These are phyloP conservation scores for Rhea americana DNA, from an alignment of 2,113 vertebrate genomes.

Conservation along the genomic window DNA sequence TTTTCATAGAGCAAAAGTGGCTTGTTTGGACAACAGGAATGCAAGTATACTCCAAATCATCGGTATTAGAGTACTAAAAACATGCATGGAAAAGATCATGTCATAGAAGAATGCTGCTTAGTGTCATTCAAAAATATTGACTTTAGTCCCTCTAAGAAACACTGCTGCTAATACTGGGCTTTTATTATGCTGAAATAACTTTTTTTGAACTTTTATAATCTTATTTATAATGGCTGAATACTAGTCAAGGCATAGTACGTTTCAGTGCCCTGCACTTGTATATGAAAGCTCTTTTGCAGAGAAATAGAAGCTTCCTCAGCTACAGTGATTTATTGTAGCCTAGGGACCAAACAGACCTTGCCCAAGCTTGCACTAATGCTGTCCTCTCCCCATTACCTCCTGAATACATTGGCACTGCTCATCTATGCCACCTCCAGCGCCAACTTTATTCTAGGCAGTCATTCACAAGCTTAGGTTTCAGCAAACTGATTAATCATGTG, in stretches of 20 bases:
- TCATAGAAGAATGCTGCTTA: not conserved
- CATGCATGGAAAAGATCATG: fast-evolving
- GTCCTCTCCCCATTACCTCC: fast-evolving
- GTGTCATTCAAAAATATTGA: not conserved
- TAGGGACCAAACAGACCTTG: not conserved
- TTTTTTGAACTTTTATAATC: not conserved
- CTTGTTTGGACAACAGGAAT: not conserved
- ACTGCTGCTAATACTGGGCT: not conserved
- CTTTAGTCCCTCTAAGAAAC: not conserved
- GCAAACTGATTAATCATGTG: not conserved
- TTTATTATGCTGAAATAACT: not conserved
- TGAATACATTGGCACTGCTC: fast-evolving
- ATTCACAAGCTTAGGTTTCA: not conserved
- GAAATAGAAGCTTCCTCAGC: not conserved
- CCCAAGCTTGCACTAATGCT: not conserved
- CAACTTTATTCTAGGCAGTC: not conserved
- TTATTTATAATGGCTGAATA: not conserved
- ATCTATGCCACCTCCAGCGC: not conserved
- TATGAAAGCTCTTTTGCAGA: not conserved
- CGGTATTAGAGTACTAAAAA: not conserved
- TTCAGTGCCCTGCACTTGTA: not conserved
- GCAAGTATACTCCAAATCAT: not conserved
- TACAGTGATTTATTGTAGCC: too few relatives aligned
- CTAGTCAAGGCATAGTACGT: too few relatives aligned
- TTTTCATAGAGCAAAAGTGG: not conserved